Evolutionary conservation across 2,113 vertebrate genomes (phyloP).

Genomic region (Martes martes): DNA sequence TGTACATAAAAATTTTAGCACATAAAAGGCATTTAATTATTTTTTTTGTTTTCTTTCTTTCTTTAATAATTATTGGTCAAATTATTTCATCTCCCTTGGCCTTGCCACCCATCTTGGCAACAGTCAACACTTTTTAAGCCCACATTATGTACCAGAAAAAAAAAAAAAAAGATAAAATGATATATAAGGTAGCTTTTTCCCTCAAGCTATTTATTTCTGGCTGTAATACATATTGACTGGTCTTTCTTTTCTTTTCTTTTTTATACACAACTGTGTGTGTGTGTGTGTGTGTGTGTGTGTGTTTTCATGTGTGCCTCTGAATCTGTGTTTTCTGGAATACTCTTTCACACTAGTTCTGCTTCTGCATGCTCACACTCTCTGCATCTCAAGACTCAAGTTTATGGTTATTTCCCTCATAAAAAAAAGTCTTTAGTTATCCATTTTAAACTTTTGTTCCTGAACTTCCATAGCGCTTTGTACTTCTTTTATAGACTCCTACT

Average conservation of each 20-base stretch:
- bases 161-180: background rate
- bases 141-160: background rate
- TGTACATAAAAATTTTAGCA: background rate
- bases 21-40: background rate
- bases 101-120: background rate
- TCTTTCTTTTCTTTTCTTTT: background rate
- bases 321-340: background rate
- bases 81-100: background rate
- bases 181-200: background rate
- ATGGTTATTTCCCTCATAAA: background rate
- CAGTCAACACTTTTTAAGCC: background rate
- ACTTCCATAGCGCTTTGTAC: background rate
- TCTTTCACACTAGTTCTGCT: background rate
- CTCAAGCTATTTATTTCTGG: background rate
- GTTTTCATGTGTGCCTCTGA: background rate
- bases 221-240: background rate
- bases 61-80: background rate
- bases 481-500: background rate
- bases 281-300: background rate
- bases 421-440: background rate
- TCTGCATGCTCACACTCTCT: background rate
- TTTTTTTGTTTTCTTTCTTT: background rate
- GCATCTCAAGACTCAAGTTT: background rate
- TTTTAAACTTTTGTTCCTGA: background rate
- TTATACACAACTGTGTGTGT: background rate